A percentile compares a stretch with the other conserved stretches of the same genome.
phyloP scores from a whole-genome alignment of 2,888 invertebrate species.

The Nematopogon swammerdamellus region DNA sequence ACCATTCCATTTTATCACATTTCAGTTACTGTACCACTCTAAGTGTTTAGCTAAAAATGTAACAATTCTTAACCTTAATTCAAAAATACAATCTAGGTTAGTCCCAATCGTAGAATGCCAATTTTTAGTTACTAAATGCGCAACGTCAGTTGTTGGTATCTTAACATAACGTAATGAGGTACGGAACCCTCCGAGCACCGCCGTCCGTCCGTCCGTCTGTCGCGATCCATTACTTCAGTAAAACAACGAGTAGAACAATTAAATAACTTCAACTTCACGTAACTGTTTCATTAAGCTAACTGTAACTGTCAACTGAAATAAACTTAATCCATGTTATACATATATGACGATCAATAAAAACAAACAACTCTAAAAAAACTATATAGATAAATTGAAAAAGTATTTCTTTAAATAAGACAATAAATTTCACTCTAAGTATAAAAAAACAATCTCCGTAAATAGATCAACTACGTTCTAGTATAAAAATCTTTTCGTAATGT shows the following conservation, averaged over 20 bases:
- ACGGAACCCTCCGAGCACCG: slow-evolving; percentile 35
- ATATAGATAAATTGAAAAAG: slow-evolving; percentile 46
- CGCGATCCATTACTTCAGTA: slow-evolving; percentile 19
- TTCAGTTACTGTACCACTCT: slow-evolving; percentile 60
- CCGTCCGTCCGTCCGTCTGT: slow-evolving; percentile 17
- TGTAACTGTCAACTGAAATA: slow-evolving; percentile 32
- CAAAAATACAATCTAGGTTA: slow-evolving; percentile 57
- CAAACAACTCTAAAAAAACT: slow-evolving; percentile 57
- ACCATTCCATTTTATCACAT: slow-evolving; percentile 60
- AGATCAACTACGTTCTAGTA: slow-evolving; percentile 55
- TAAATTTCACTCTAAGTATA: slow-evolving; percentile 56
- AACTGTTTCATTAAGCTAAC: slow-evolving; percentile 9
- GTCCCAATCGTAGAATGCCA: slow-evolving; percentile 60
- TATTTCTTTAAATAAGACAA: slow-evolving; percentile 52
- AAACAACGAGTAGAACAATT: neutral
- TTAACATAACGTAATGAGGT: slow-evolving; percentile 48
- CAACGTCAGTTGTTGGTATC: slow-evolving; percentile 28
- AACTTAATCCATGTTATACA: slow-evolving; percentile 41
- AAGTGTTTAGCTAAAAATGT: slow-evolving; percentile 58
- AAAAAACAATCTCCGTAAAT: slow-evolving; percentile 59
- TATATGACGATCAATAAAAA: slow-evolving; percentile 49
- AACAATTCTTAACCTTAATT: slow-evolving; percentile 56
- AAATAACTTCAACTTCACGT: neutral
- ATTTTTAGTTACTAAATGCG: slow-evolving; percentile 54
- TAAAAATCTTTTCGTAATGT: slow-evolving; percentile 58